Evolutionary conservation across 2,113 vertebrate genomes (phyloP).

Genomic region (Lamprotornis superbus): DNA sequence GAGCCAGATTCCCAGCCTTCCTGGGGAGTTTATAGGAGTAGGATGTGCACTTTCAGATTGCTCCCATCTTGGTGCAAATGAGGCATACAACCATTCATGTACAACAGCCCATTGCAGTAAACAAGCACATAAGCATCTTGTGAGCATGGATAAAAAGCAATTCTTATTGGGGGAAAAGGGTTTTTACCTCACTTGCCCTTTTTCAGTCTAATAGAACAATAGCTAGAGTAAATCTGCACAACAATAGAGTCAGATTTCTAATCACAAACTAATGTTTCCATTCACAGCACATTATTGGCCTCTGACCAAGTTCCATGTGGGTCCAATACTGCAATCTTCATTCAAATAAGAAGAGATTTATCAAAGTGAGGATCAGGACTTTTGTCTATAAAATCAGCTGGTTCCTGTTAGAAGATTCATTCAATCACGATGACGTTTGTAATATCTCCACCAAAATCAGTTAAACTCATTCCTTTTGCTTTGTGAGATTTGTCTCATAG

Average conservation of each 20-base stretch:
- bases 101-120: neutral
- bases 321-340: slow-evolving; percentile 44
- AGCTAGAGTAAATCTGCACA: slow-evolving; percentile 1
- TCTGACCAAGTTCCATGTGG: slow-evolving; percentile 42
- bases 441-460: slow-evolving; percentile 59
- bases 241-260: slow-evolving; percentile 25
- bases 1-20: neutral
- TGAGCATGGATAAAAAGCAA: neutral
- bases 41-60: neutral
- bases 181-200: slow-evolving; percentile 39
- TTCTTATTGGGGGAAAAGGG: neutral
- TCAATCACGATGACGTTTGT: slow-evolving; percentile 43
- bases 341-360: slow-evolving; percentile 51
- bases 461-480: slow-evolving; percentile 43
- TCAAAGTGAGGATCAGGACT: slow-evolving; percentile 39
- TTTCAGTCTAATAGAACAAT: neutral
- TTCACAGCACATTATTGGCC: slow-evolving; percentile 12
- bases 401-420: slow-evolving; percentile 58
- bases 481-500: neutral
- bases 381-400: slow-evolving; percentile 59
- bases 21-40: neutral
- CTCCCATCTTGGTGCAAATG: neutral
- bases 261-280: slow-evolving; percentile 29
- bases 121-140: neutral
- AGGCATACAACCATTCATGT: neutral